Percentiles rank a stretch among this genome's conserved stretches.
Evolutionary conservation across 2,888 invertebrate species (phyloP).

Genomic region (Sphaerophoria rueppellii): DNA sequence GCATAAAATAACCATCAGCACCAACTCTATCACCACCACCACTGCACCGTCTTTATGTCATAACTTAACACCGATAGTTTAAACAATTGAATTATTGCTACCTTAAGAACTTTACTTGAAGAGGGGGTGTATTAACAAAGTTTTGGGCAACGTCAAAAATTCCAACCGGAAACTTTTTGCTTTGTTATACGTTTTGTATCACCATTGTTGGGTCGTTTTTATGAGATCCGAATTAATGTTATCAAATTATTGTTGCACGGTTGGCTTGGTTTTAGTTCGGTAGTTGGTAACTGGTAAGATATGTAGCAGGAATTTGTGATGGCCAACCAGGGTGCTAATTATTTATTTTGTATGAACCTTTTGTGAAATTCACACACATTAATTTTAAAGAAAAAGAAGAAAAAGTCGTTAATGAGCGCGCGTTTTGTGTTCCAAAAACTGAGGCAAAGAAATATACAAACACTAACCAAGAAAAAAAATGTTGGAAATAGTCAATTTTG

Average conservation of each 20-base stretch:
- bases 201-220: constrained; percentile 66
- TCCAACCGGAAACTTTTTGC: constrained; percentile 60
- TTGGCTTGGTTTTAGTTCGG: constrained; percentile 43
- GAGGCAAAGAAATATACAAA: constrained; percentile 24
- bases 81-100: constrained; percentile 67
- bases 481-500: constrained; percentile 30
- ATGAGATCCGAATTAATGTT: constrained; percentile 70
- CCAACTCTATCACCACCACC: constrained; percentile 3
- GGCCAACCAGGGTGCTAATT: constrained; percentile 70
- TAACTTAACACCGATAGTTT: constrained; percentile 65
- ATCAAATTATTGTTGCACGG: constrained; percentile 73
- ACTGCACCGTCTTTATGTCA: constrained; percentile 53
- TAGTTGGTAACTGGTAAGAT: background rate
- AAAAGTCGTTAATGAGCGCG: constrained; percentile 48
- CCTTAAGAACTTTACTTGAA: background rate
- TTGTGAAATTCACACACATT: constrained; percentile 62
- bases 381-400: constrained; percentile 35
- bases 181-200: constrained; percentile 21
- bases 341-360: constrained; percentile 63
- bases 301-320: constrained; percentile 36
- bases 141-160: constrained; percentile 12
- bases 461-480: constrained; percentile 31
- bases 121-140: constrained; percentile 7
- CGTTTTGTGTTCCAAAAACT: constrained; percentile 46
- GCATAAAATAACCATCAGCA: too few species aligned